These are phyloP conservation scores for Drosophila micromelanica DNA, from an alignment of 1,140 invertebrate genomes.

Conservation along the genomic window DNA sequence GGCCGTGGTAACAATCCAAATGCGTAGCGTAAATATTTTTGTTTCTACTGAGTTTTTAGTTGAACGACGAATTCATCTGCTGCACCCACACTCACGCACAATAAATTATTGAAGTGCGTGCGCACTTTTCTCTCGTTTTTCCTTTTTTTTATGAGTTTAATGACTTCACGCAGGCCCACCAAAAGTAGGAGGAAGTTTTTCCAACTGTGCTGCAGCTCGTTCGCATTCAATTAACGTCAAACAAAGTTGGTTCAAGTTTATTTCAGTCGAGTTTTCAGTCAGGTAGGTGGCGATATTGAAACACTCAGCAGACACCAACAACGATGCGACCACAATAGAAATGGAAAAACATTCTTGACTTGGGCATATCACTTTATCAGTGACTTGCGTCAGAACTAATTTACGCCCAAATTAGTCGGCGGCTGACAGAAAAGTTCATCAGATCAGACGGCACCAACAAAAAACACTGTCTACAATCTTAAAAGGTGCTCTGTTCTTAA, in stretches of 20 bases:
- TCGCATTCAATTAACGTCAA: constrained; percentile 78
- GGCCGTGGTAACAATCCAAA: constrained; percentile 55
- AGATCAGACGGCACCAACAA: constrained; percentile 24
- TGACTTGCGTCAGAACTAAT: constrained; percentile 66
- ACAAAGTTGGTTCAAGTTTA: constrained; percentile 14
- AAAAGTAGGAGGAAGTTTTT: constrained; percentile 28
- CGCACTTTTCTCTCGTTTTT: constrained; percentile 55
- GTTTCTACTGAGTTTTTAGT: constrained; percentile 69
- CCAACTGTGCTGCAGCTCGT: constrained; percentile 54
- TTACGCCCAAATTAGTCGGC: constrained; percentile 60
- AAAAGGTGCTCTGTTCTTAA: constrained; percentile 7
- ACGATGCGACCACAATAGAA: background rate
- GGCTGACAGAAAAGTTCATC: constrained; percentile 35
- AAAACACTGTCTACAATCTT: constrained; percentile 17
- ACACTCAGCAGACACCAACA: background rate
- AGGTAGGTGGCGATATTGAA: constrained; percentile 46
- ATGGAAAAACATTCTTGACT: background rate
- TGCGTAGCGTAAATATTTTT: constrained; percentile 75
- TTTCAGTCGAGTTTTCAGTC: constrained; percentile 17
- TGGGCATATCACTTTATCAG: constrained; percentile 66
- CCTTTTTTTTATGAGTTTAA: constrained; percentile 79
- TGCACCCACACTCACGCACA: constrained; percentile 59
- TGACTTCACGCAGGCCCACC: constrained; percentile 50
- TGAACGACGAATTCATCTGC: constrained; percentile 43
- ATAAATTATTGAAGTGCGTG: constrained; percentile 76